A percentile compares a stretch with the other conserved stretches of the same genome.
Evolutionary conservation across 2,888 invertebrate genomes (phyloP).

Genomic region (Andrena chrysosceles): DNA sequence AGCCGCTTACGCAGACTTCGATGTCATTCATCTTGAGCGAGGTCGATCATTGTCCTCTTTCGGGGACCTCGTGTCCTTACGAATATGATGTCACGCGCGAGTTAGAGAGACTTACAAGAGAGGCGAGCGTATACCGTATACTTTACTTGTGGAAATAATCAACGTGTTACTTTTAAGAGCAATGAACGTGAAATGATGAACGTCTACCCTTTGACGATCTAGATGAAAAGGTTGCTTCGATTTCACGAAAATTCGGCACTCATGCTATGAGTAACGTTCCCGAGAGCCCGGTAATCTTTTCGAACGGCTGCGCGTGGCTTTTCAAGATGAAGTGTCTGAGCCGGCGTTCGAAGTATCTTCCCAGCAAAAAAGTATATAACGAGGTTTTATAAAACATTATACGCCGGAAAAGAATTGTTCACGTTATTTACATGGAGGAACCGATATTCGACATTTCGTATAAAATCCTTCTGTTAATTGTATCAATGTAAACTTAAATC

Average conservation of each 20-base stretch:
- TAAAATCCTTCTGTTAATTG: constrained; percentile 9
- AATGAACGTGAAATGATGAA: neutral
- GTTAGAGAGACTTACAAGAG: neutral
- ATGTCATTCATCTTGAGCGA: constrained; percentile 64
- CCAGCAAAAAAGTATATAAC: constrained; percentile 1
- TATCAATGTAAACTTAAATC: neutral
- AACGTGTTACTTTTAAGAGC: neutral
- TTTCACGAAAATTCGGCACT: constrained; percentile 20
- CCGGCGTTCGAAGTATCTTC: constrained; percentile 27
- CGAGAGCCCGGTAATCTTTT: constrained; percentile 38
- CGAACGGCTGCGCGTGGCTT: constrained; percentile 33
- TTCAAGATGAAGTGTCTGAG: constrained; percentile 37
- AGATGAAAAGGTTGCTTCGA: neutral
- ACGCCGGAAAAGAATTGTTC: constrained; percentile 11
- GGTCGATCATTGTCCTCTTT: constrained; percentile 60
- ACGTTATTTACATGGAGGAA: constrained; percentile 12
- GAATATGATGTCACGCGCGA: constrained; percentile 26
- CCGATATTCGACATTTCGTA: constrained; percentile 3
- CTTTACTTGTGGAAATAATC: neutral
- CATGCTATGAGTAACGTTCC: constrained; percentile 28
- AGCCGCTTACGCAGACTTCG: constrained; percentile 65
- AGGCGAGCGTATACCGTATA: neutral
- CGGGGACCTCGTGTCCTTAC: constrained; percentile 23
- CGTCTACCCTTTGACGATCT: constrained; percentile 1
- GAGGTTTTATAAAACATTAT: constrained; percentile 17